phyloP scores from a whole-genome alignment of 2,888 invertebrate species.

The Hydriomena furcata region DNA sequence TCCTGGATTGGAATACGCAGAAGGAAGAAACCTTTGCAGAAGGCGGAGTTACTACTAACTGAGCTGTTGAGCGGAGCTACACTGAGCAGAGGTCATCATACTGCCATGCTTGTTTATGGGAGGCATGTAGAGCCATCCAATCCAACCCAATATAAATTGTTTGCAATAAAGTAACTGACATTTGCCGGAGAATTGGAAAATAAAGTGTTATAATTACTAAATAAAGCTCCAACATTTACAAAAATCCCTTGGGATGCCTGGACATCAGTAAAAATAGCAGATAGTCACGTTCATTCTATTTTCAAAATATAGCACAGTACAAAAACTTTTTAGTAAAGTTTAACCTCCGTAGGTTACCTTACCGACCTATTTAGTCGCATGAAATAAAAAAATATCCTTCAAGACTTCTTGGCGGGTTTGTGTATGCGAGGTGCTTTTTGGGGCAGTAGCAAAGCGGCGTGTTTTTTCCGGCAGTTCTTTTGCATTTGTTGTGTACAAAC shows the following conservation, averaged over 20 bases:
- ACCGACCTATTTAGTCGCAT: too few relatives aligned
- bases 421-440: slow-evolving; percentile 10
- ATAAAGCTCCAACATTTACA: slow-evolving; percentile 10
- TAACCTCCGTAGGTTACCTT: too few relatives aligned
- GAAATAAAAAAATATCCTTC: too few relatives aligned
- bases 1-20: too few relatives aligned
- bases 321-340: too few relatives aligned
- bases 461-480: slow-evolving; percentile 1
- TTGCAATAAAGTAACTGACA: background rate
- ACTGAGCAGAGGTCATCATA: too few relatives aligned
- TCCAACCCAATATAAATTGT: slow-evolving; percentile 6
- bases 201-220: slow-evolving; percentile 3
- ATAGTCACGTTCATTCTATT: too few relatives aligned
- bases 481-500: slow-evolving; percentile 8
- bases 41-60: too few relatives aligned
- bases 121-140: background rate
- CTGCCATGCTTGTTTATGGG: too few relatives aligned
- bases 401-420: slow-evolving; percentile 1
- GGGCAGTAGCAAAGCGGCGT: background rate
- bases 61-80: too few relatives aligned
- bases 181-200: background rate
- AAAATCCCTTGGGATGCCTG: slow-evolving; percentile 6
- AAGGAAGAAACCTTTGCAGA: too few relatives aligned
- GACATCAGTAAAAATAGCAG: background rate
- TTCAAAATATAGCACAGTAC: too few relatives aligned